Conservation (phyloP, 1,140 invertebrate species). For the Cardiocondyla obscurior region DNA sequence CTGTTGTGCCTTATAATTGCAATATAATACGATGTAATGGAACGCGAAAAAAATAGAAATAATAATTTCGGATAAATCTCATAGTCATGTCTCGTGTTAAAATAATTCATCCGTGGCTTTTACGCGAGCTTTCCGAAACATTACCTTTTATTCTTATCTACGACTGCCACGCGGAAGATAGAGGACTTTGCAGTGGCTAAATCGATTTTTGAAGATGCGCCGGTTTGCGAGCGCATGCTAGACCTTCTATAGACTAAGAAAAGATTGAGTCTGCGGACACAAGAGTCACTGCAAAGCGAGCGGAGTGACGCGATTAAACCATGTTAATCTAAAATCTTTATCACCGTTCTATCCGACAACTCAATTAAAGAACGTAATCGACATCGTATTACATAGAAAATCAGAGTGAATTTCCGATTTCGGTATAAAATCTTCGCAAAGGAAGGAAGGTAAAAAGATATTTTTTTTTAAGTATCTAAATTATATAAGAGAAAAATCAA, state of each 20-base stretch:
- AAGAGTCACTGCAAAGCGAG: neutral
- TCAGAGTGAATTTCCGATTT: neutral
- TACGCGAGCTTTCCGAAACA: conserved; percentile 11
- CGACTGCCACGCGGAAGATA: conserved; percentile 40
- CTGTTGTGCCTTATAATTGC: neutral
- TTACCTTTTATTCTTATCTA: conserved; percentile 37
- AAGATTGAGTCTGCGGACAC: neutral
- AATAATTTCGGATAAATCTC: neutral
- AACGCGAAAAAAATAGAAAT: conserved; percentile 3
- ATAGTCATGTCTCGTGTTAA: neutral
- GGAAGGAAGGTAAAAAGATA: neutral
- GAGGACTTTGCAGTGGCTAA: conserved; percentile 30
- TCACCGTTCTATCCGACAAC: conserved; percentile 5
- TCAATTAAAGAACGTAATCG: conserved; percentile 24
- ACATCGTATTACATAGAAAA: neutral
- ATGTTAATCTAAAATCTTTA: conserved; percentile 31
- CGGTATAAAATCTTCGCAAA: neutral
- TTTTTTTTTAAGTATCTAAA: neutral
- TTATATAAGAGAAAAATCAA: too few relatives aligned
- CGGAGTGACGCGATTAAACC: conserved; percentile 16
- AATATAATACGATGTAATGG: neutral
- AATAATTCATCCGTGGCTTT: conserved; percentile 34
- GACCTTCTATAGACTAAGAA: neutral
- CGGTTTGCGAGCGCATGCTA: conserved; percentile 6
- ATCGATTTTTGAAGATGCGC: conserved; percentile 53